phyloP scores from a whole-genome alignment of 2,797 vertebrate genomes.

The Cirrhinus mrigala region DNA sequence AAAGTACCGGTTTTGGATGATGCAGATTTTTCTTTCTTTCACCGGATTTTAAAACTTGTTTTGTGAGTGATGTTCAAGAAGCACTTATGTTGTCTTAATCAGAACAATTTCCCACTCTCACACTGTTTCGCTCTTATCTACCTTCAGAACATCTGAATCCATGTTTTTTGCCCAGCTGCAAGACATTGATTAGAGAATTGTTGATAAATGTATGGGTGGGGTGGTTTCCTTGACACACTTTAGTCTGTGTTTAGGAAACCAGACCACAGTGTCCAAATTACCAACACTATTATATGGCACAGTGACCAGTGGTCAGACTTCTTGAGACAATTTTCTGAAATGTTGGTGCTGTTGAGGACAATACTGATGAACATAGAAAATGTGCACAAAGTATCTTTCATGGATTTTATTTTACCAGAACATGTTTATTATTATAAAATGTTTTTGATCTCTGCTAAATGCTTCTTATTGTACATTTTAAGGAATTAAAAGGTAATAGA shows the following conservation, averaged over 20 bases:
- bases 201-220: background rate
- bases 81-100: background rate
- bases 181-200: constrained; percentile 2
- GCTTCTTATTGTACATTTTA: constrained; percentile 86
- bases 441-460: constrained; percentile 78
- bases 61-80: background rate
- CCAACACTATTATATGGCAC: constrained; percentile 14
- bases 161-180: constrained; percentile 15
- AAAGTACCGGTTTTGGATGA: background rate
- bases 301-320: constrained; percentile 44
- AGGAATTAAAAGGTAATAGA: constrained; percentile 81
- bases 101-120: background rate
- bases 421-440: constrained; percentile 77
- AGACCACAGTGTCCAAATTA: background rate
- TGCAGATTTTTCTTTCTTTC: background rate
- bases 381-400: constrained; percentile 52
- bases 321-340: constrained; percentile 43
- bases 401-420: constrained; percentile 76
- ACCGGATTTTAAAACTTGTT: background rate
- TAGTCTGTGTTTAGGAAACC: background rate
- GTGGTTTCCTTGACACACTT: constrained; percentile 5
- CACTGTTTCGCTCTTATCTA: background rate
- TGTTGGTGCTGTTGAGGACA: constrained; percentile 52
- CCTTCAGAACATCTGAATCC: background rate
- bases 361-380: constrained; percentile 44